phyloP scores from a whole-genome alignment of 2,113 vertebrate species.

The Prunella fulvescens region DNA sequence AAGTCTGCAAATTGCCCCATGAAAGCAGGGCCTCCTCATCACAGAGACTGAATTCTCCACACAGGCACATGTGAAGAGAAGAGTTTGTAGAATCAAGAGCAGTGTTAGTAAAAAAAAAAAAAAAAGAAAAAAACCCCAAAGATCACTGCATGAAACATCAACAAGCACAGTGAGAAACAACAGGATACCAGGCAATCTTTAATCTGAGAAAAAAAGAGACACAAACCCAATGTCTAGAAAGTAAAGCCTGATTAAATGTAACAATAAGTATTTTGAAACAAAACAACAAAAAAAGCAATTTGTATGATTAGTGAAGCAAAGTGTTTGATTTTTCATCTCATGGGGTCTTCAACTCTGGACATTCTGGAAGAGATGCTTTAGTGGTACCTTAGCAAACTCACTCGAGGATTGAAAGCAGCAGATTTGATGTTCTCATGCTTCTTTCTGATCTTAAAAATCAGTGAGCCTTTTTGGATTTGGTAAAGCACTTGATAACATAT shows the following conservation, averaged over 20 bases:
- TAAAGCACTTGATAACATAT: conserved; percentile 11
- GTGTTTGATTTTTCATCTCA: not conserved
- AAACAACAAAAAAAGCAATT: not conserved
- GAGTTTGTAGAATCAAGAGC: not conserved
- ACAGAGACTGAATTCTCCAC: not conserved
- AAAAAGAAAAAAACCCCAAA: rapidly evolving
- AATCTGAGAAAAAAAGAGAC: not conserved
- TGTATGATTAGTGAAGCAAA: not conserved
- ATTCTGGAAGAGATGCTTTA: not conserved
- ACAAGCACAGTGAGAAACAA: not conserved
- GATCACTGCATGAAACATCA: not conserved
- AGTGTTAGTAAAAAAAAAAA: not conserved
- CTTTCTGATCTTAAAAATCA: conserved; percentile 25
- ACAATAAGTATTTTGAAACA: not conserved
- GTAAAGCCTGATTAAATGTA: conserved; percentile 3
- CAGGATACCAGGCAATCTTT: not conserved
- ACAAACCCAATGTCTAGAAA: not conserved
- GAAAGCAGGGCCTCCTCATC: not conserved
- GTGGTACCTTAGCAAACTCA: not conserved
- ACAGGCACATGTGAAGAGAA: not conserved
- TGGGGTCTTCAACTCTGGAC: not conserved
- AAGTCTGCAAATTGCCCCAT: not conserved
- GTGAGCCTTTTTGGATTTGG: conserved; percentile 1
- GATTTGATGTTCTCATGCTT: not conserved
- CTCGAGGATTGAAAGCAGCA: not conserved